Percentiles rank a stretch among this genome's conserved stretches.
Evolutionary conservation across 2,888 invertebrate genomes (phyloP).

Genomic region (Tinea trinotella): DNA sequence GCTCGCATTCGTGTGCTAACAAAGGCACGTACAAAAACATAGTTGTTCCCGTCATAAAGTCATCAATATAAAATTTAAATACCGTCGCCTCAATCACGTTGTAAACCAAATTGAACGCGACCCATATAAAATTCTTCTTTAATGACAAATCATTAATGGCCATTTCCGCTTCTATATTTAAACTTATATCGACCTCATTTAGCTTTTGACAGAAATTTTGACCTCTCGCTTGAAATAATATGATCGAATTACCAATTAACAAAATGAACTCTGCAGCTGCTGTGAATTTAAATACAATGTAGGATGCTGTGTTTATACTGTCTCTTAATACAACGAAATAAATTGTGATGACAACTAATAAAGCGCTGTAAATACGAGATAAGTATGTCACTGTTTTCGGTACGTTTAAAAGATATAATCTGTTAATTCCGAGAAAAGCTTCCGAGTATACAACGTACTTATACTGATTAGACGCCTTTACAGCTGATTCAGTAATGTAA

Average conservation of each 20-base stretch:
- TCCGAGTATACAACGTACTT: conserved; percentile 27
- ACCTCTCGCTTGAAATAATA: conserved; percentile 9
- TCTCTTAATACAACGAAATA: conserved; percentile 23
- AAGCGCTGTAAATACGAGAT: conserved; percentile 25
- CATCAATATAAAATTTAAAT: conserved; percentile 21
- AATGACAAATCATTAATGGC: conserved; percentile 26
- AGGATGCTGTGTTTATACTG: conserved; percentile 25
- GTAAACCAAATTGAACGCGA: conserved; percentile 27
- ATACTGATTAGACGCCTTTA: background rate
- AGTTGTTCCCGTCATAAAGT: conserved; percentile 1
- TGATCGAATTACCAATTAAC: conserved; percentile 29
- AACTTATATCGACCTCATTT: conserved; percentile 34
- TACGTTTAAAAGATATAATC: conserved; percentile 31
- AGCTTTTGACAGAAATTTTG: conserved; percentile 34
- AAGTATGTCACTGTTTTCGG: conserved; percentile 23
- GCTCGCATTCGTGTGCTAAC: conserved; percentile 41
- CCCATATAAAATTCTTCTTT: conserved; percentile 25
- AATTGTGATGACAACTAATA: conserved; percentile 23
- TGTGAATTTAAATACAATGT: conserved; percentile 32
- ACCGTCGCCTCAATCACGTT: conserved; percentile 30
- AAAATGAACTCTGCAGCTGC: conserved; percentile 33
- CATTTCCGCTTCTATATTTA: conserved; percentile 37
- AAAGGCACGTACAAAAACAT: conserved; percentile 29
- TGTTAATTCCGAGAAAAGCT: conserved; percentile 33
- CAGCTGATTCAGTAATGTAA: background rate